Conservation (phyloP, 1,140 invertebrate genomes). For the Tenebrio molitor region DNA sequence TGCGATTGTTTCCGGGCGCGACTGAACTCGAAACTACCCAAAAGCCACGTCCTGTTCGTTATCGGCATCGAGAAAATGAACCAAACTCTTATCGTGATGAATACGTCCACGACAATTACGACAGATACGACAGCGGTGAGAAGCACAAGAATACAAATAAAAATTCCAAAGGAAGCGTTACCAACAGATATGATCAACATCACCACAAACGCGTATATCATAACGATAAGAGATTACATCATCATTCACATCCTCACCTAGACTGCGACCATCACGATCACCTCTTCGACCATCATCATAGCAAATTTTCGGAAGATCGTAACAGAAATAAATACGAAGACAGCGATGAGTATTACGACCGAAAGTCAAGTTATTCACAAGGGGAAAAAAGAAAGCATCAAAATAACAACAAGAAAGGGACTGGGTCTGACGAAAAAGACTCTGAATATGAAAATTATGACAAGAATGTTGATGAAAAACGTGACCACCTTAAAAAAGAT, state of each 20-base stretch:
- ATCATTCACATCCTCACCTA: neutral
- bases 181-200: too few species aligned
- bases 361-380: neutral
- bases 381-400: neutral
- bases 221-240: neutral
- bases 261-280: constrained; percentile 2
- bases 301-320: constrained; percentile 19
- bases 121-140: constrained; percentile 15
- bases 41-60: neutral
- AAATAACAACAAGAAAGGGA: constrained; percentile 10
- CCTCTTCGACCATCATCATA: neutral
- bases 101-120: constrained; percentile 24
- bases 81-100: constrained; percentile 3
- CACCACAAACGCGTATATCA: neutral
- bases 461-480: constrained; percentile 15
- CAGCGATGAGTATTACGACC: constrained; percentile 2
- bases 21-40: neutral
- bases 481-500: constrained; percentile 11
- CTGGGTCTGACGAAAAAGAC: neutral
- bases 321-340: constrained; percentile 22
- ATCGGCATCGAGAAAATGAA: neutral
- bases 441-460: neutral
- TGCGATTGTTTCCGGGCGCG: constrained; percentile 22
- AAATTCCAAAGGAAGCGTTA: neutral
- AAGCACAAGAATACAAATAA: neutral